Conservation (phyloP, 2,113 vertebrate genomes). For the Baryphthengus martii region DNA sequence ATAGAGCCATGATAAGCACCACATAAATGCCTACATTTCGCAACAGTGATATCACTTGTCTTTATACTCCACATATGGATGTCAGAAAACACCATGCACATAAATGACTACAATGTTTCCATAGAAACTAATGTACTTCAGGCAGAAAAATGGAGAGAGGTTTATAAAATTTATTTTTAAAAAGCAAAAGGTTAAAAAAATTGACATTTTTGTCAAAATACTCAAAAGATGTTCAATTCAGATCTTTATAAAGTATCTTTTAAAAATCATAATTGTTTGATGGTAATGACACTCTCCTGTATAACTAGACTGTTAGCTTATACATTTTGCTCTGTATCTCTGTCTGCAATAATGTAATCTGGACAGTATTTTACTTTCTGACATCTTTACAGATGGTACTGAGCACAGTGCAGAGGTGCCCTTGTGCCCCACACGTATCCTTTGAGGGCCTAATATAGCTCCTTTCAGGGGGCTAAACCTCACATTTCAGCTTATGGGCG, state of each 20-base stretch:
- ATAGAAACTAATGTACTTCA: constrained; percentile 51
- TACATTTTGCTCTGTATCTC: not conserved
- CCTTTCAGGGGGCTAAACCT: not conserved
- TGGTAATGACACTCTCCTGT: not conserved
- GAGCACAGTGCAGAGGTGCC: not conserved
- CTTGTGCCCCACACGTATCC: accelerated
- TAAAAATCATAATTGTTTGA: not conserved
- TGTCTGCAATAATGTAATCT: not conserved
- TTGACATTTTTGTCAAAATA: not conserved
- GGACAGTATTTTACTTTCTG: not conserved
- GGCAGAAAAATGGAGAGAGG: constrained; percentile 18
- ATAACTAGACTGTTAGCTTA: not conserved
- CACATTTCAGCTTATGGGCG: not conserved
- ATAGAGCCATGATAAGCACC: not conserved
- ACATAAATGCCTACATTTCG: constrained; percentile 17
- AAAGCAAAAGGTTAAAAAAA: not conserved
- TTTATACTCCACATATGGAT: constrained; percentile 21
- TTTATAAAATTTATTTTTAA: not conserved
- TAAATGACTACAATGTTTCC: constrained; percentile 52
- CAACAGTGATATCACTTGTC: constrained; percentile 10
- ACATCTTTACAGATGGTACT: not conserved
- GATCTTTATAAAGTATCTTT: not conserved
- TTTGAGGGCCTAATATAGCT: not conserved
- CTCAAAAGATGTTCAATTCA: not conserved
- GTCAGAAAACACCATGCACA: constrained; percentile 21